phyloP scores from a whole-genome alignment of 2,888 invertebrate species.

The Adelphocoris suturalis region DNA sequence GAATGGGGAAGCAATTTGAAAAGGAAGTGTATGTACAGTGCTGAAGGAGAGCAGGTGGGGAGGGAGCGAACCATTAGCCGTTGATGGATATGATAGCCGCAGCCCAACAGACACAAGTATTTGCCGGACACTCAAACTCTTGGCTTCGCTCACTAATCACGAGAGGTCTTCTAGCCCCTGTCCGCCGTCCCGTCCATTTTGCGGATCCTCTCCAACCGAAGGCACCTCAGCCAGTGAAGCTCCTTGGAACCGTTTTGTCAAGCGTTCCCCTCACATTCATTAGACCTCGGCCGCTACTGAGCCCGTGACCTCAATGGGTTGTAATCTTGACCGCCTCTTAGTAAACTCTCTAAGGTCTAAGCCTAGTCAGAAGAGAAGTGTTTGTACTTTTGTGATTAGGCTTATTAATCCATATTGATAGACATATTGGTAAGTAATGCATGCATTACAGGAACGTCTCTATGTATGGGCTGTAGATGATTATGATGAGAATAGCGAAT shows the following conservation, averaged over 20 bases:
- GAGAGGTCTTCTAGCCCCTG: conserved; percentile 36
- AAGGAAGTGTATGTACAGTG: conserved; percentile 48
- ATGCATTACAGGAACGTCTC: no score
- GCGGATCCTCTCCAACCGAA: conserved; percentile 43
- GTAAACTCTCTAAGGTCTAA: not conserved
- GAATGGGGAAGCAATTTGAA: conserved; percentile 55
- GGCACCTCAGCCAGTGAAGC: conserved; percentile 6
- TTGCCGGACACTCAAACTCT: conserved; percentile 67
- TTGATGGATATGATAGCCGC: conserved; percentile 68
- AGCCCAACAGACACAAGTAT: conserved; percentile 61
- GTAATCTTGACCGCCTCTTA: conserved; percentile 46
- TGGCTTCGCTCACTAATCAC: conserved; percentile 60
- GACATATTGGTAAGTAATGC: no score
- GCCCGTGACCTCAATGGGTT: not conserved
- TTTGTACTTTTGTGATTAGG: no score
- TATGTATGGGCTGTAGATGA: no score
- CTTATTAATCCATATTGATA: no score
- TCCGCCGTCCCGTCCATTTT: conserved; percentile 15
- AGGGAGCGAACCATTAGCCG: conserved; percentile 56
- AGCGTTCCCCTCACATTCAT: conserved; percentile 51
- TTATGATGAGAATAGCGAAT: no score
- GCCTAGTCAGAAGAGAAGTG: not conserved
- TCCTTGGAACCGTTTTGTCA: conserved; percentile 51
- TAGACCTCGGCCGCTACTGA: not conserved
- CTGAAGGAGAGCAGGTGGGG: not conserved